Evolutionary conservation across 2,888 invertebrate genomes (phyloP), one percentile per base, ranked within the genome.

Genomic region (Rhabditoides inermis): DNA sequence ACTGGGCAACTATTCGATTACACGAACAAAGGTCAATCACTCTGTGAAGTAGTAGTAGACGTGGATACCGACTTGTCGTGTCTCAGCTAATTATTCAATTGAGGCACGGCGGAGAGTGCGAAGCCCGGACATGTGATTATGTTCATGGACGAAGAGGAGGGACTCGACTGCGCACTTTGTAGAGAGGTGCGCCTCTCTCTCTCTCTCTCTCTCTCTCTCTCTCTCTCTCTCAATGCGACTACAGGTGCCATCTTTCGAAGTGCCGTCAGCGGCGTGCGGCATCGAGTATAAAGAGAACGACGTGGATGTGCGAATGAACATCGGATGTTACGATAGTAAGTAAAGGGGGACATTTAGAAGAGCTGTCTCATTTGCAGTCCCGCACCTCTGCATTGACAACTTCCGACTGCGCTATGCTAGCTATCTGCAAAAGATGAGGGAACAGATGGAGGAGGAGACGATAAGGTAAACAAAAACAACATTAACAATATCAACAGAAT

Each of bases 201-300:
- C n/a, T n/a, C n/a, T n/a, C n/a, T n/a, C n/a, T n/a, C n/a, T n/a
- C n/a, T n/a, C n/a, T n/a, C n/a, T n/a, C n/a, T n/a, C n/a, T n/a
- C n/a, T n/a, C n/a, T n/a, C n/a, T n/a, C n/a, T n/a, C n/a, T 26
- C 53, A 59, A 46, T 73, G 58, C 66, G 64, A 59, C 60, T 63
- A 40, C 54, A 66, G 37, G 46, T 52, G 20, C 44, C 46, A 5
- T 30, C 48, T 15, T 32, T 37, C 7, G 45, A 58, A 30, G 39
- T 62, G 42, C 58, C 70, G 12, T 58, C 57, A 32, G 65, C 53
- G 27, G 73, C 73, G 2, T 73, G 73, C 55, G 73, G 69, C 7
- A 54, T 69, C n/a, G 63, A 68, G 52, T 53, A 63, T 6, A 46
- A 54, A 25, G 58, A 56, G 26, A 67, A 69, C 45, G 56, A 55